Conservation (phyloP, 2,888 invertebrate genomes). For the Choreutis nemorana region DNA sequence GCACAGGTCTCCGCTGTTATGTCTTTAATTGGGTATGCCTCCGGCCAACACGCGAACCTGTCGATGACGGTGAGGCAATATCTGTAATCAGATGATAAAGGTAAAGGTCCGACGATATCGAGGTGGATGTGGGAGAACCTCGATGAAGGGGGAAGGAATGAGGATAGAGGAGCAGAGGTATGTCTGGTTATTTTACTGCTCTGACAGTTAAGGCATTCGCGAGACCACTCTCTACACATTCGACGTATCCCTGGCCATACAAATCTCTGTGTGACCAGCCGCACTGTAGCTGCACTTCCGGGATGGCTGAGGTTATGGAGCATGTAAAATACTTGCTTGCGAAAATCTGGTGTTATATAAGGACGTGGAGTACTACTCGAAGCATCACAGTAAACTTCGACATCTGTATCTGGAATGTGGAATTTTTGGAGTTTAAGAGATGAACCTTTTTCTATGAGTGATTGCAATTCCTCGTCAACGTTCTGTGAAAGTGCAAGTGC, state of each 20-base stretch:
- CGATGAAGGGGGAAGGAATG: conserved; percentile 1
- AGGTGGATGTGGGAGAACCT: conserved; percentile 4
- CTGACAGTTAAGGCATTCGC: conserved; percentile 8
- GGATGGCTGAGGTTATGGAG: conserved; percentile 12
- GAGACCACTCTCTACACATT: conserved; percentile 10
- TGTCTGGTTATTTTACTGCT: conserved; percentile 8
- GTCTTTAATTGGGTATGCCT: conserved; percentile 21
- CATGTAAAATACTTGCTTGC: conserved; percentile 8
- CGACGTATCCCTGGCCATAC: conserved; percentile 12
- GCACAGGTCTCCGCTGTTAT: conserved; percentile 32
- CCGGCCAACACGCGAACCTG: conserved; percentile 25
- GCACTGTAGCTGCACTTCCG: conserved; percentile 5
- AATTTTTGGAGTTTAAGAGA: conserved; percentile 3
- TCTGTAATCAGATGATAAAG: background rate
- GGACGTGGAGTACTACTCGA: conserved; percentile 7
- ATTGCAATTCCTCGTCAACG: no score
- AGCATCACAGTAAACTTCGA: conserved; percentile 14
- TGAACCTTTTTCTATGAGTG: no score
- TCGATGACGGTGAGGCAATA: conserved; percentile 20
- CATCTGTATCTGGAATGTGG: conserved; percentile 1
- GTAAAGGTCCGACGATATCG: conserved; percentile 4
- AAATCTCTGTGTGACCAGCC: conserved; percentile 8
- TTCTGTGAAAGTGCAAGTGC: no score
- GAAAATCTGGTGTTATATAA: conserved; percentile 6
- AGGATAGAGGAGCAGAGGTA: conserved; percentile 7